These are phyloP conservation scores for Pyxicephalus adspersus DNA, from an alignment of 2,113 vertebrate genomes.

Conservation along the genomic window DNA sequence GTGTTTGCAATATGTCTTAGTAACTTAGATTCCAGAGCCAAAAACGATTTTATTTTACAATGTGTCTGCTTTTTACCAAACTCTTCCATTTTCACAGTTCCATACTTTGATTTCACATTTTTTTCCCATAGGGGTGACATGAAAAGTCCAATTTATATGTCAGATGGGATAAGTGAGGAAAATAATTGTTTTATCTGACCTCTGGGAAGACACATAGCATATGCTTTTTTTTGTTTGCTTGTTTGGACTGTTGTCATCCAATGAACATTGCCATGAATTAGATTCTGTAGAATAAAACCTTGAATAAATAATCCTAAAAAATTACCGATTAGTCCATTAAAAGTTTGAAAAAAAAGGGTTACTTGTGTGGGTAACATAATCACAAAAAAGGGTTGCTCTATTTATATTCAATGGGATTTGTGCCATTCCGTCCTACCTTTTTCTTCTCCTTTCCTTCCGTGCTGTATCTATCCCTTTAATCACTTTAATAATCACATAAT, in stretches of 20 bases:
- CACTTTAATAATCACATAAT: no score
- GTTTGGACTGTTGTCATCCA: background rate
- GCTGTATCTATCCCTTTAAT: no score
- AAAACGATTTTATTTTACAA: constrained; percentile 16
- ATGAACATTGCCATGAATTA: background rate
- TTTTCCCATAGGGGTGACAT: background rate
- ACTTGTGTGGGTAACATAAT: no score
- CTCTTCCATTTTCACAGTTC: constrained; percentile 16
- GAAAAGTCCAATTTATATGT: constrained; percentile 9
- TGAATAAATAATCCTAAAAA: no score
- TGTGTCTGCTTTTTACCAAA: background rate
- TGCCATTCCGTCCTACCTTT: no score
- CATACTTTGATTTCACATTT: background rate
- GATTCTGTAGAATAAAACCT: background rate
- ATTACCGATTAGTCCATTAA: no score
- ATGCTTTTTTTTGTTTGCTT: background rate
- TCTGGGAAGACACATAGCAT: background rate
- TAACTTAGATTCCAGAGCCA: constrained; percentile 58
- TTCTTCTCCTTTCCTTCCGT: no score
- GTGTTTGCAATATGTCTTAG: constrained; percentile 75
- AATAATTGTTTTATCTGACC: constrained; percentile 17
- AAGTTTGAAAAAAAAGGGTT: no score
- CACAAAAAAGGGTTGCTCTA: no score
- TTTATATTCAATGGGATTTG: no score
- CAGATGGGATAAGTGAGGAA: background rate